A percentile compares a stretch with the other conserved stretches of the same genome.
These are phyloP conservation scores for Chaenocephalus aceratus DNA, from an alignment of 2,113 vertebrate genomes.

Conservation along the genomic window DNA sequence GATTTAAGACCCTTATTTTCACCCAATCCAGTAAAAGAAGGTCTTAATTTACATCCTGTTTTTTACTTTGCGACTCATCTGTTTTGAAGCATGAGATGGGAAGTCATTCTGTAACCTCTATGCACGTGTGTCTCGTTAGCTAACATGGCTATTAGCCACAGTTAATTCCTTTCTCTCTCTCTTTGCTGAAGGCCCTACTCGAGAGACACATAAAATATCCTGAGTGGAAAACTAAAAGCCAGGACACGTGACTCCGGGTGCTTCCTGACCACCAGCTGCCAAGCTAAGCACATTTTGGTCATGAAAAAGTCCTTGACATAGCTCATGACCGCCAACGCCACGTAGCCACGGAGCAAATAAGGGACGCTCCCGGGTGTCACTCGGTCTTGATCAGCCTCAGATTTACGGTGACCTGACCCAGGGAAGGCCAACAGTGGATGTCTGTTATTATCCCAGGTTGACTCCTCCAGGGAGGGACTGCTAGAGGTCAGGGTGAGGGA, in stretches of 20 bases:
- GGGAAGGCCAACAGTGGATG: conserved; percentile 33
- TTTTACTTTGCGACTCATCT: conserved; percentile 54
- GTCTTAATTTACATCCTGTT: conserved; percentile 55
- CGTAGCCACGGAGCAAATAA: conserved; percentile 12
- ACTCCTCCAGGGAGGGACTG: conserved; percentile 45
- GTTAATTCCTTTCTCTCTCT: conserved; percentile 55
- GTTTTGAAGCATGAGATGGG: conserved; percentile 54
- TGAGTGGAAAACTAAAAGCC: conserved; percentile 40
- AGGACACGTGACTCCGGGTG: conserved; percentile 23
- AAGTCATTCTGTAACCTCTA: conserved; percentile 57
- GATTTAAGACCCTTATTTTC: conserved; percentile 64
- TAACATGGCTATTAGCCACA: conserved; percentile 67
- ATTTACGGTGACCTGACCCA: conserved; percentile 70
- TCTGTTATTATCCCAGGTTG: conserved; percentile 63
- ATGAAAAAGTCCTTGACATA: conserved; percentile 56
- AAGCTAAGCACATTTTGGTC: conserved; percentile 57
- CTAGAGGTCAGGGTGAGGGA: conserved; percentile 69
- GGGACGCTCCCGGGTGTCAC: conserved; percentile 57
- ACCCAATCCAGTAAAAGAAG: conserved; percentile 22
- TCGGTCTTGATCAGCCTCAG: conserved; percentile 61
- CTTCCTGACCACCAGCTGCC: conserved; percentile 51
- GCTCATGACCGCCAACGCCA: conserved; percentile 27
- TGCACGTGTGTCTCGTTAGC: conserved; percentile 71
- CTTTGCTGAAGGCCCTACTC: conserved; percentile 20
- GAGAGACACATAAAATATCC: conserved; percentile 59